phyloP scores from a whole-genome alignment of 2,888 invertebrate genomes.

The Xylota segnis region DNA sequence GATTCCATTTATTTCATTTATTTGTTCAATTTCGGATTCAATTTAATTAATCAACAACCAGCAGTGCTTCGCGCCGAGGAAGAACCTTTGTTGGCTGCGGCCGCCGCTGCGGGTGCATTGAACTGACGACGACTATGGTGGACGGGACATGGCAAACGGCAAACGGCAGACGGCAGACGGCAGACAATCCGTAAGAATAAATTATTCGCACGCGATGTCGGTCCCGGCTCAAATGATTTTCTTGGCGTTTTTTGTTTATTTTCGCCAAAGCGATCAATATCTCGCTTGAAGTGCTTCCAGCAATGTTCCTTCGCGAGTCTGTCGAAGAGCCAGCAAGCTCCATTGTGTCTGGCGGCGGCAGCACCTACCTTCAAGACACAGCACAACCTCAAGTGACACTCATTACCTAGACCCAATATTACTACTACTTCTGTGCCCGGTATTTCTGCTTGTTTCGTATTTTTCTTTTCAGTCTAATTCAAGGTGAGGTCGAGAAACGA shows the following conservation, averaged over 20 bases:
- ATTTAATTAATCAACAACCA: conserved; percentile 66
- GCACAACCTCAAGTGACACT: conserved; percentile 49
- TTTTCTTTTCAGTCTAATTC: conserved; percentile 54
- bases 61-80: conserved; percentile 16
- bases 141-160: too few species aligned
- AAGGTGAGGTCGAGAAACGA: conserved; percentile 67
- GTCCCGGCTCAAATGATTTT: conserved; percentile 48
- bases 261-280: conserved; percentile 64
- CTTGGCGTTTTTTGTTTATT: conserved; percentile 28
- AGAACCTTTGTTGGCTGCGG: conserved; percentile 58
- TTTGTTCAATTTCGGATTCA: conserved; percentile 47
- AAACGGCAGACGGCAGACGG: conserved; percentile 15
- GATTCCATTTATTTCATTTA: not conserved
- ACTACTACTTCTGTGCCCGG: conserved; percentile 18
- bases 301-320: conserved; percentile 53
- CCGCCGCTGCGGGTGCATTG: conserved; percentile 54
- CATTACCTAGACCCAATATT: conserved; percentile 67
- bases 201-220: conserved; percentile 71
- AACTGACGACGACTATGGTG: conserved; percentile 42
- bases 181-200: conserved; percentile 66
- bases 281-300: conserved; percentile 72
- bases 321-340: conserved; percentile 54
- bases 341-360: conserved; percentile 53
- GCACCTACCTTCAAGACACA: conserved; percentile 52
- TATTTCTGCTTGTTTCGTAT: conserved; percentile 35